These are phyloP conservation scores for Cantharis rufa DNA, from an alignment of 2,888 invertebrate species.

Conservation along the genomic window DNA sequence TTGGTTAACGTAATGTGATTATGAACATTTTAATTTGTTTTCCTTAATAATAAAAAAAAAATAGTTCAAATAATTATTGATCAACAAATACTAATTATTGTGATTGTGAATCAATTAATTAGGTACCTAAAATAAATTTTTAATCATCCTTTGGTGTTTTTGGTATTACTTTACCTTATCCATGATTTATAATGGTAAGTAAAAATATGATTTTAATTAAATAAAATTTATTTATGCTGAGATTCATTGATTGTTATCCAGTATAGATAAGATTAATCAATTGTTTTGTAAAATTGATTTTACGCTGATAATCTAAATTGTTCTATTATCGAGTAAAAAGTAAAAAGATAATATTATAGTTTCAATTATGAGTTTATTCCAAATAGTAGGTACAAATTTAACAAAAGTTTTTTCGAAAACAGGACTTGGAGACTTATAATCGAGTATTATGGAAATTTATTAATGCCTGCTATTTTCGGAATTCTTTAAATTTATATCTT, in stretches of 20 bases:
- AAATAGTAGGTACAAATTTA: not conserved
- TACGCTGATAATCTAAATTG: not conserved
- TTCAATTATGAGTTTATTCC: not conserved
- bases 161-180: too few relatives aligned
- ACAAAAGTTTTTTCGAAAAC: too few relatives aligned
- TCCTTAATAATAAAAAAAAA: not conserved
- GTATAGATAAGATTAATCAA: not conserved
- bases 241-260: not conserved
- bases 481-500: too few relatives aligned
- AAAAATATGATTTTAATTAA: not conserved
- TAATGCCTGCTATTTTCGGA: too few relatives aligned
- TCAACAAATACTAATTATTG: not conserved
- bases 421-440: too few relatives aligned
- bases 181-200: too few relatives aligned
- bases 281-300: not conserved
- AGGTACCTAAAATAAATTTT: not conserved
- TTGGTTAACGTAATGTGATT: not conserved
- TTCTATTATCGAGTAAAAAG: not conserved
- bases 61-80: not conserved
- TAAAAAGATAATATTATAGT: not conserved
- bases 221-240: not conserved
- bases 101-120: not conserved
- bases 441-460: too few relatives aligned
- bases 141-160: not conserved
- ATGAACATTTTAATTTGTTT: not conserved